phyloP scores from a whole-genome alignment of 2,888 invertebrate genomes.

The Rhimphoctona megacephalus region DNA sequence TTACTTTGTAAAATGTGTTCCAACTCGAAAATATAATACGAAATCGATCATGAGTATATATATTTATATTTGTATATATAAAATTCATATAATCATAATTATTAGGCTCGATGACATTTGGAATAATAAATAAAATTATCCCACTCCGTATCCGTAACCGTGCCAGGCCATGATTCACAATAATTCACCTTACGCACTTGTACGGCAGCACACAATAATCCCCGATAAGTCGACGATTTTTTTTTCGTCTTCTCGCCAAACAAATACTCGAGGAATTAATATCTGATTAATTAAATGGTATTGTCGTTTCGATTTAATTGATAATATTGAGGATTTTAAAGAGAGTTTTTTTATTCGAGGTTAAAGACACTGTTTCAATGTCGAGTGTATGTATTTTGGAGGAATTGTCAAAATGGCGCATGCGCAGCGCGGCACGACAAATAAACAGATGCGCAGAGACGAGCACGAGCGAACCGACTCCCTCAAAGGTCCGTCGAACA shows the following conservation, averaged over 20 bases:
- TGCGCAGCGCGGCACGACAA: constrained; percentile 16
- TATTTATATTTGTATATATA: not conserved
- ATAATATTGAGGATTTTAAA: not conserved
- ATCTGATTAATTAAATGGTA: not conserved
- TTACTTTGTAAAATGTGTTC: not conserved
- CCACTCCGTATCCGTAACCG: constrained; percentile 63
- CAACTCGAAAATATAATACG: not conserved
- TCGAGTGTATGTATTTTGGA: constrained; percentile 40
- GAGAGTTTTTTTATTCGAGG: constrained; percentile 11
- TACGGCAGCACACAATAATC: constrained; percentile 31
- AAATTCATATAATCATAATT: constrained; percentile 1
- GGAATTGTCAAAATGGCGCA: constrained; percentile 43
- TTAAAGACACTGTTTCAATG: constrained; percentile 14
- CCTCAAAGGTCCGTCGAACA: constrained; percentile 59
- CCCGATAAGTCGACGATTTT: constrained; percentile 3
- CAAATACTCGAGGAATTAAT: not conserved
- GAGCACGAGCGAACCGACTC: constrained; percentile 42
- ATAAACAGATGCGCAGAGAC: not conserved
- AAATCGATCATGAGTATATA: not conserved
- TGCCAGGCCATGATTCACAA: constrained; percentile 67
- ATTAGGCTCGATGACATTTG: constrained; percentile 55
- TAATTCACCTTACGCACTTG: constrained; percentile 38
- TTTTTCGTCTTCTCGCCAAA: not conserved
- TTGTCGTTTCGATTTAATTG: not conserved
- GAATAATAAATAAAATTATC: constrained; percentile 40